phyloP scores from a whole-genome alignment of 2,888 invertebrate species.

The Timema podura region DNA sequence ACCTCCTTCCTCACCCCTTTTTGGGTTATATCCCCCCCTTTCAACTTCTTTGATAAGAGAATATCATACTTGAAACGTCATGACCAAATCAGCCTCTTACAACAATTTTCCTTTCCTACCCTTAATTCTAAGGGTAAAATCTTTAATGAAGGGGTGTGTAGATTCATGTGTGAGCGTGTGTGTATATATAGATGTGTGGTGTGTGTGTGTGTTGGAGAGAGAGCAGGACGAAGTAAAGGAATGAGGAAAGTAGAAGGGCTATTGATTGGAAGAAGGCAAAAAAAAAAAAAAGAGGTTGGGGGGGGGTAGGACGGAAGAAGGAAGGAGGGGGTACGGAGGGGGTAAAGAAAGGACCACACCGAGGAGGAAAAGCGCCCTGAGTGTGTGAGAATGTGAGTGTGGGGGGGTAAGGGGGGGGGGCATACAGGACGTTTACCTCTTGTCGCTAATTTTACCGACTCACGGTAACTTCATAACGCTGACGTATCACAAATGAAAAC shows the following conservation, averaged over 20 bases:
- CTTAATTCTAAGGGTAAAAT: background rate
- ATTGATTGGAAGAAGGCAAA: conserved; percentile 14
- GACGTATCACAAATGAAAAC: conserved; percentile 16
- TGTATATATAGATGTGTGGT: too few relatives aligned
- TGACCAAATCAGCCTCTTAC: too few relatives aligned
- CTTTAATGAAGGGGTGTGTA: conserved; percentile 14
- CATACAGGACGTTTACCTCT: too few relatives aligned
- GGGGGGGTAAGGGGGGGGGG: too few relatives aligned
- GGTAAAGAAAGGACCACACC: background rate
- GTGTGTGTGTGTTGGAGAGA: background rate
- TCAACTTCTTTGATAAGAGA: too few relatives aligned
- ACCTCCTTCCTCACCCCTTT: too few relatives aligned
- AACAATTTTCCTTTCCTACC: too few relatives aligned
- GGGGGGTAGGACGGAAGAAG: conserved; percentile 5
- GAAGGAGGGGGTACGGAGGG: background rate
- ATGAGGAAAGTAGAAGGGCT: conserved; percentile 7
- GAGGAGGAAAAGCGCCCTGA: background rate
- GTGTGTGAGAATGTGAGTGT: too few relatives aligned
- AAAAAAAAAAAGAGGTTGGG: background rate
- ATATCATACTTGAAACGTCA: too few relatives aligned
- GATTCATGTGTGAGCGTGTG: too few relatives aligned
- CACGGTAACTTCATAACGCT: conserved; percentile 11
- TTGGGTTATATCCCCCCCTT: too few relatives aligned
- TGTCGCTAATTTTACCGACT: too few relatives aligned
- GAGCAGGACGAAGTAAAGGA: conserved; percentile 10